Base-by-base conservation (phyloP, 2,888 invertebrate species). In the Chirona hameri region DNA sequence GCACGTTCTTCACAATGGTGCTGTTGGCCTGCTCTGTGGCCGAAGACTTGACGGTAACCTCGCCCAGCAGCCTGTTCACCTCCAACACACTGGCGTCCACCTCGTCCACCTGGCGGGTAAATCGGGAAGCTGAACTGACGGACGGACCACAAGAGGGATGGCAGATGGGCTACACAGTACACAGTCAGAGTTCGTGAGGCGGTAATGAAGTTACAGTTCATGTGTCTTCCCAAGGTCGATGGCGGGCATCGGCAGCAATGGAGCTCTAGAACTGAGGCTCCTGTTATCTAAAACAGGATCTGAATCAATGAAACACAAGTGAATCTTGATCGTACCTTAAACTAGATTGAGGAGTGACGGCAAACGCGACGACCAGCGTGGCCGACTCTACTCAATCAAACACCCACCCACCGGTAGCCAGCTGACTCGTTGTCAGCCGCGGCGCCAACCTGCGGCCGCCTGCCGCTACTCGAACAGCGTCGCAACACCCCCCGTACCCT, bases 11-110 rank as follows among this genome's bases (percentile, higher is more conserved):
- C 31, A 69, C 80, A 60, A 48, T 82, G 72, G 52, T 76, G 79
- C 72, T 82, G 72, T 55, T 55, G 82, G 48, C 29, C 39, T 83
- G 82, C 14, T 76, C 76, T 0, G 39, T 18, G 21, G 76, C 76
- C 24, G 46, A 39, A 39, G 76, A 39, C 27, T 81, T 79, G 14
- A 72, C 65, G 0, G 76, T 79, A 12, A 84, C 89, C 86, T 92
- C 91, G 0, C 92, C 93, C 55, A 92, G 88, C 57, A 93, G 89
- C 86, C 91, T 90, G 87, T 93, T 92, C 18, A 93, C 92, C 87
- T 93, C 92, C 84, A 91, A 89, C 24, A 93, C 89, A 81, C 91
- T 91, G 83, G 91, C 90, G 85, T 93, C 93, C 48, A 93, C 90
- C 87, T 93, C 93, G 88, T 93, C 93, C 85, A 91, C 88, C 87